A percentile compares a stretch with the other conserved stretches of the same genome.
Conservation (phyloP, 2,888 invertebrate species). For the Chouioia cunea region DNA sequence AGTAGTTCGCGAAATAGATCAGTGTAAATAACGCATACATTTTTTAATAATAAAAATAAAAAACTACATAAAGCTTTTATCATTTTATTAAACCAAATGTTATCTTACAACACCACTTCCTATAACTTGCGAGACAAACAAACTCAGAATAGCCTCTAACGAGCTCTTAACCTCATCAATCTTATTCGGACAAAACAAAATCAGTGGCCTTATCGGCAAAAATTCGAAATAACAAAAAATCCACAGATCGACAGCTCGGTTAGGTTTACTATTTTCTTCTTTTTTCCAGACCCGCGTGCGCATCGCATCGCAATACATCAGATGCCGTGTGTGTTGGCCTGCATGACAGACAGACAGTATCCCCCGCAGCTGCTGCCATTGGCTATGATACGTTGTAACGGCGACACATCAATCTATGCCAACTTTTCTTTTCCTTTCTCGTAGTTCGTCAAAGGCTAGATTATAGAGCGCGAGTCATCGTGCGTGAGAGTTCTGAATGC, state of each 20-base stretch:
- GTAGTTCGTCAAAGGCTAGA: constrained; percentile 6
- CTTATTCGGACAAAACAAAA: background rate
- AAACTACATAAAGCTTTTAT: too few relatives aligned
- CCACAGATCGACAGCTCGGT: constrained; percentile 2
- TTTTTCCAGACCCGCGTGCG: background rate
- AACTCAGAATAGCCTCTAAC: too few relatives aligned
- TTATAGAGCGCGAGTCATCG: background rate
- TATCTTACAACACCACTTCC: too few relatives aligned
- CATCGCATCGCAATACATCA: constrained; percentile 54
- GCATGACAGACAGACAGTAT: constrained; percentile 57
- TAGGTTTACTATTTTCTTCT: constrained; percentile 11
- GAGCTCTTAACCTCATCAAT: too few relatives aligned
- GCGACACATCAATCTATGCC: constrained; percentile 24
- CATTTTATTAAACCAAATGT: too few relatives aligned
- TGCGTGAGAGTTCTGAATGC: background rate
- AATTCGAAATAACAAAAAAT: constrained; percentile 3
- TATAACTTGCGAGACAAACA: too few relatives aligned
- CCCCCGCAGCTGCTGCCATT: constrained; percentile 29
- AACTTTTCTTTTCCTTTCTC: constrained; percentile 17
- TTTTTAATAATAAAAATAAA: too few relatives aligned
- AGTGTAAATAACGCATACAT: too few relatives aligned
- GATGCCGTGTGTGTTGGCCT: constrained; percentile 17
- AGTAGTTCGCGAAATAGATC: too few relatives aligned
- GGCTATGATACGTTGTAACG: constrained; percentile 15
- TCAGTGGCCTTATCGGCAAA: background rate